Percentiles rank a stretch among this genome's conserved stretches.
phyloP scores from a whole-genome alignment of 2,113 vertebrate species.

The Gallinago paraguaiae region DNA sequence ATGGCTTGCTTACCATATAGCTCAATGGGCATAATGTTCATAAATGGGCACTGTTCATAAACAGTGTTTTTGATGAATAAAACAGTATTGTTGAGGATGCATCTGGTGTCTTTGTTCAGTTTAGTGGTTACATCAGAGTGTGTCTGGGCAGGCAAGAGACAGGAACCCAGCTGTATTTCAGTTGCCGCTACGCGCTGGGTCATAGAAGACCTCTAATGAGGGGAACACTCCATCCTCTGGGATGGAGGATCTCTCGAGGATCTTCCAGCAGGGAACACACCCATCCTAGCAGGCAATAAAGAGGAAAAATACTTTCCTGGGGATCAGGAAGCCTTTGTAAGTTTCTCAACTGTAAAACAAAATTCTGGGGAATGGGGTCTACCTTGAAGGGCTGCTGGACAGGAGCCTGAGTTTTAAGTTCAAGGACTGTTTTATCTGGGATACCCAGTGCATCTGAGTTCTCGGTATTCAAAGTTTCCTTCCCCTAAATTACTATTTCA shows the following conservation, averaged over 20 bases:
- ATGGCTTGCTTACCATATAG: neutral
- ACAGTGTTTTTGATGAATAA: neutral
- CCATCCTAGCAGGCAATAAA: neutral
- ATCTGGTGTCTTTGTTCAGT: neutral
- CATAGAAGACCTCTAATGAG: neutral
- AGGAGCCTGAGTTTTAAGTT: neutral
- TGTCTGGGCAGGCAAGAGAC: neutral
- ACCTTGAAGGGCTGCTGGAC: neutral
- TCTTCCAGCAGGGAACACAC: neutral
- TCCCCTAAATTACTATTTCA: neutral
- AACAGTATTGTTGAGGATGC: neutral
- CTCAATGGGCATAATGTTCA: neutral
- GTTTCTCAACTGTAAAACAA: neutral
- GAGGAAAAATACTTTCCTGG: neutral
- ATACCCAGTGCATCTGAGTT: neutral
- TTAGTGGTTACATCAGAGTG: neutral
- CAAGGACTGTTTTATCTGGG: neutral
- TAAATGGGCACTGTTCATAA: neutral
- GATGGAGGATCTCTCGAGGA: neutral
- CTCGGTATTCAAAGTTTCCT: neutral
- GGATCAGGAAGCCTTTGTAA: neutral
- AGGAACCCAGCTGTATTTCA: fast-evolving
- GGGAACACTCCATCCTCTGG: neutral
- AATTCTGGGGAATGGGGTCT: neutral
- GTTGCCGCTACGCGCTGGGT: fast-evolving